Evolutionary conservation across 2,888 invertebrate genomes (phyloP), one percentile per base, ranked within the genome.

Genomic region (Drosophila ezoana): DNA sequence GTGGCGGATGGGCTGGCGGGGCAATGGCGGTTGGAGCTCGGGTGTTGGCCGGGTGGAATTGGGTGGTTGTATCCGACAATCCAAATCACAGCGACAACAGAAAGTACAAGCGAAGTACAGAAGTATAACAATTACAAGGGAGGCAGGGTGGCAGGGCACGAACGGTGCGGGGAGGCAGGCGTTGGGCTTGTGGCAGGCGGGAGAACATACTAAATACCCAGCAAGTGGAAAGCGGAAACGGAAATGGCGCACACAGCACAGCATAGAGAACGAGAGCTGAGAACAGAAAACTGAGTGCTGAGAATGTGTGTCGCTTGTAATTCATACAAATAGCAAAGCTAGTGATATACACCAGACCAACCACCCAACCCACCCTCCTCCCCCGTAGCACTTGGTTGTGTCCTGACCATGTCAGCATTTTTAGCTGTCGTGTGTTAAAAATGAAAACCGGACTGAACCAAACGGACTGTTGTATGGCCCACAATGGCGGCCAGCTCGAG

Each of bases 171-270:
- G 13, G n/a, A 23, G 41, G 37, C 32, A 32, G 41, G 35, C n/a
- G n/a, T n/a, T n/a, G n/a, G n/a, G n/a, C n/a, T n/a, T n/a, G 28
- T 28, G 23, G 16, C 2, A n/a, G 11, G 13, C 14, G 58, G 4
- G 32, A 13, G 33, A 37, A 65, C 67, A 77, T 70, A 88, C 87
- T 83, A 83, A 83, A 83, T 84, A 83, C 84, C 67, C 89, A 88
- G 89, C 87, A 87, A 88, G 89, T 88, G 84, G 72, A 87, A 88
- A 88, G 60, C 87, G 89, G 87, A 83, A 88, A 87, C 84, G 83
- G 89, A 83, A 88, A 83, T 87, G 81, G 75, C 89, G 79, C 85
- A 83, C 79, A 88, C 49, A 77, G 75, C 51, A 82, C 3, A 48
- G 43, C 32, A 66, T 32, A 37, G 47, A 40, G 68, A 58, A 57